A percentile compares a stretch with the other conserved stretches of the same genome.
Conservation (phyloP, 2,113 vertebrate genomes). For the Vulpes vulpes region DNA sequence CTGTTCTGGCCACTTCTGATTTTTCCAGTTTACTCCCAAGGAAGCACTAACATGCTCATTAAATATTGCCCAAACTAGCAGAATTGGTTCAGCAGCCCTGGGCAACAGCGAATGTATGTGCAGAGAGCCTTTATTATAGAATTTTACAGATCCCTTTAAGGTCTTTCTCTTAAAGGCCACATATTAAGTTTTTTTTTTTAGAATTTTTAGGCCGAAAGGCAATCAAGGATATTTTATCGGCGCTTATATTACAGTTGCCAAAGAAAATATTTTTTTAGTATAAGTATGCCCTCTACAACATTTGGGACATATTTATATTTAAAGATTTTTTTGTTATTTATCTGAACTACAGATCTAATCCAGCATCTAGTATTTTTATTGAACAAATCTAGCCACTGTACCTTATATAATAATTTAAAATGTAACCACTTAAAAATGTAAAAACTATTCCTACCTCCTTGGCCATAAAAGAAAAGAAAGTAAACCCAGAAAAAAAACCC, state of each 20-base stretch:
- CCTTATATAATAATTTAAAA: neutral
- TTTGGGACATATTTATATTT: neutral
- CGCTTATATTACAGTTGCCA: neutral
- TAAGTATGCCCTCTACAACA: neutral
- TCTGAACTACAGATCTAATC: conserved; percentile 20
- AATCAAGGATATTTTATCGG: neutral
- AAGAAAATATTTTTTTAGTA: neutral
- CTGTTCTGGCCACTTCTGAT: neutral
- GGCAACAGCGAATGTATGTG: neutral
- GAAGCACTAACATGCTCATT: neutral
- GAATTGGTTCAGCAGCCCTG: neutral
- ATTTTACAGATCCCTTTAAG: neutral
- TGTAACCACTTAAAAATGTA: neutral
- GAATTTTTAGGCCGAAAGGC: neutral
- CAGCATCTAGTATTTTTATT: neutral
- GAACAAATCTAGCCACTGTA: neutral
- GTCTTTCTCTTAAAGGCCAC: neutral
- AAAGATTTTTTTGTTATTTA: neutral
- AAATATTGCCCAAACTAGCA: neutral
- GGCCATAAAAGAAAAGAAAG: neutral
- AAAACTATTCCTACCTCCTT: neutral
- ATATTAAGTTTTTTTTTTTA: neutral
- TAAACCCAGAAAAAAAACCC: too few relatives aligned
- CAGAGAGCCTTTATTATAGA: neutral
- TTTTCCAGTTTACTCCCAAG: neutral